Evolutionary conservation across 2,888 invertebrate species (phyloP).

Genomic region (Caenorhabditis uteleia): DNA sequence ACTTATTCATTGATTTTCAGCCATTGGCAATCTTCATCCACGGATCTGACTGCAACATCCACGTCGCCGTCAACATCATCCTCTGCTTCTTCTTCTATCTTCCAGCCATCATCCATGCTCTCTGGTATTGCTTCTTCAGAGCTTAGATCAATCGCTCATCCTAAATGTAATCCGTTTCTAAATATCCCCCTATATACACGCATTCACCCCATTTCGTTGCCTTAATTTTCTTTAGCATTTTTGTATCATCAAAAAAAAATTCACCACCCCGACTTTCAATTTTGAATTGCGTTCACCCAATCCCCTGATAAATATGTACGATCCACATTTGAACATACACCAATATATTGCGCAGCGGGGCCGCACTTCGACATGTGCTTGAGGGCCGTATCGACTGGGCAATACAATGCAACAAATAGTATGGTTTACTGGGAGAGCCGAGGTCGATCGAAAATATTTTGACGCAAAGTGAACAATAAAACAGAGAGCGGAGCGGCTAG

Average conservation of each 20-base stretch:
- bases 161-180: neutral
- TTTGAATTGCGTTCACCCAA: no score
- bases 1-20: slow-evolving; percentile 32
- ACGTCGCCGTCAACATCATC: slow-evolving; percentile 61
- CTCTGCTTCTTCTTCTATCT: slow-evolving; percentile 63
- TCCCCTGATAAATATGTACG: no score
- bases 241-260: neutral
- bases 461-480: neutral
- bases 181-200: neutral
- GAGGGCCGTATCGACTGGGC: no score
- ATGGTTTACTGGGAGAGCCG: no score
- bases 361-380: no score
- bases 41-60: slow-evolving; percentile 62
- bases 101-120: slow-evolving; percentile 61
- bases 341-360: no score
- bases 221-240: neutral
- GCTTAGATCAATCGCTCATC: slow-evolving; percentile 36
- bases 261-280: no score
- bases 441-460: no score
- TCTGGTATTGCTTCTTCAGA: slow-evolving; percentile 65
- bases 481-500: neutral
- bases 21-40: slow-evolving; percentile 66
- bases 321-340: no score
- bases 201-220: neutral
- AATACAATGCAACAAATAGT: no score